Conservation (phyloP, 2,888 invertebrate species). For the Gymnoscelis rufifasciata region DNA sequence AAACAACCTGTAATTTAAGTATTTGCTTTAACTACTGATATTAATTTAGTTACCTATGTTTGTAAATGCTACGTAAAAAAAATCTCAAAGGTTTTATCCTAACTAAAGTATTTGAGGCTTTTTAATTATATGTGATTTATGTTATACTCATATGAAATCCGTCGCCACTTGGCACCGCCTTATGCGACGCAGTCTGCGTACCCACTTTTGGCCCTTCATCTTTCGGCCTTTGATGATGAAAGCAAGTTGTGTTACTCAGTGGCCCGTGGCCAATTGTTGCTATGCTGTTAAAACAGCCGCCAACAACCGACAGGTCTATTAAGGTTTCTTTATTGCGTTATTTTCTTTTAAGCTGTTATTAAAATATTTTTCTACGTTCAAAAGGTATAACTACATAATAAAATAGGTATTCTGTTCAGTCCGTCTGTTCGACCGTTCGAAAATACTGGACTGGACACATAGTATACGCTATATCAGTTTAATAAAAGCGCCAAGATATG, state of each 20-base stretch:
- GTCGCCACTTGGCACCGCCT: slow-evolving; percentile 13
- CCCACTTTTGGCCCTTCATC: slow-evolving; percentile 21
- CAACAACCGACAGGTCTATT: slow-evolving; percentile 6
- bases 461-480: no score
- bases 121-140: not conserved
- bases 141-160: slow-evolving; percentile 5
- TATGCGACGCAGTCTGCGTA: slow-evolving; percentile 20
- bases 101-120: not conserved
- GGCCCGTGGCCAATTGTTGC: slow-evolving; percentile 22
- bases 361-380: no score
- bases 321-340: slow-evolving; percentile 12
- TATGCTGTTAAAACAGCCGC: slow-evolving; percentile 15
- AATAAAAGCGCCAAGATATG: no score
- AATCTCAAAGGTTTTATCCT: not conserved
- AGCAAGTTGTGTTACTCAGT: slow-evolving; percentile 18
- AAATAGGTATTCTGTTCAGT: no score
- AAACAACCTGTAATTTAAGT: no score
- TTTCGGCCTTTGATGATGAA: slow-evolving; percentile 27
- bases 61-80: no score
- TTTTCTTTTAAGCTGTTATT: slow-evolving; percentile 4
- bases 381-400: no score
- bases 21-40: no score
- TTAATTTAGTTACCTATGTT: no score
- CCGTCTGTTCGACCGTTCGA: no score
- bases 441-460: no score